Evolutionary conservation across 2,113 vertebrate species (phyloP), one percentile per base, ranked within the genome.

Genomic region (Myiozetetes cayanensis): DNA sequence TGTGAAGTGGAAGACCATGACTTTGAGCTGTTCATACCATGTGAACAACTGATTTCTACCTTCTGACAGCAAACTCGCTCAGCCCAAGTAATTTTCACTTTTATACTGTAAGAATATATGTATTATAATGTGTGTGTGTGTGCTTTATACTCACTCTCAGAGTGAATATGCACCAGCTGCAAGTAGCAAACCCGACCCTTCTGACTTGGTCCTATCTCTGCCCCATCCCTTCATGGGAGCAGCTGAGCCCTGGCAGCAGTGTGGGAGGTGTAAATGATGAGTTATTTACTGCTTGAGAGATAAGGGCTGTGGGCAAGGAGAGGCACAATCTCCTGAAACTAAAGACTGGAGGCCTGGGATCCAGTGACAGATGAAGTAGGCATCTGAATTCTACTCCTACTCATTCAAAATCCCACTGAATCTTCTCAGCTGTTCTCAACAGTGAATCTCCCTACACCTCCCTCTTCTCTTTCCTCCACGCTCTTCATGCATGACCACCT

Each of bases 51-150:
- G 49, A 74, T 71, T 33, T 82, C 47, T 39, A 10, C 28, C 27
- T 86, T 55, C 35, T 52, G 49, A 28, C 3, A 33, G 17, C 31
- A 91, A 91, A 73, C 30, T 75, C 4, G 2, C 35, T 78, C 46
- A 75, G 75, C 18, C 46, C 14, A 10, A 70, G 44, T 47, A 43
- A 66, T 78, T 65, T 50, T 55, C 55, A n/a, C 37, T 86, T 85
- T 46, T 28, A 43, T 49, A 63, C 43, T n/a, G 19, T 30, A 20
- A 49, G 47, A 28, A 33, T 47, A 5, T 9, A 10, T 31, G 28
- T 35, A n/a, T 62, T 73, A 35, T 9, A 8, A 8, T 1, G 1
- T 49, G 9, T 61, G 19, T 24, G 7, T 39, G 27, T 2, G 3
- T 89, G 46, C 8, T 87, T 82, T 78, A 47, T 56, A 35, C 46